Percentiles rank a stretch among this genome's conserved stretches.
phyloP scores from a whole-genome alignment of 2,888 invertebrate genomes.

The Hetaerina titia region DNA sequence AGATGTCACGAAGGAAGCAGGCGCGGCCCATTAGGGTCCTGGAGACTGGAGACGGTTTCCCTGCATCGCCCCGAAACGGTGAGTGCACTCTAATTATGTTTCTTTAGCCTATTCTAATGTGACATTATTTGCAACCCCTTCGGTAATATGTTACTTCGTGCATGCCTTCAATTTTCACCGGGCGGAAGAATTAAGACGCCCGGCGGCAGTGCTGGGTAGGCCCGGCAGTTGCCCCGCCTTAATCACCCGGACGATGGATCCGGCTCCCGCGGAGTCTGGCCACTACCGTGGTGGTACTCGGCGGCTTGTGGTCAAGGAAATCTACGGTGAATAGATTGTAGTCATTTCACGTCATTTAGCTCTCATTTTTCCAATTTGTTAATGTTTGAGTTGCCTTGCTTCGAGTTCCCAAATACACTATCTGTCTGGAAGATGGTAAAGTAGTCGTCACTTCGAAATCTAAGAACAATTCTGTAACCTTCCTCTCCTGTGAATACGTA shows the following conservation, averaged over 20 bases:
- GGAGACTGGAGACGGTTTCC: slow-evolving; percentile 78
- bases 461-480: neutral
- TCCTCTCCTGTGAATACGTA: neutral
- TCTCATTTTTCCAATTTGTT: no score
- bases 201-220: slow-evolving; percentile 5
- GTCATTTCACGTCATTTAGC: no score
- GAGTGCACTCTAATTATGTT: neutral
- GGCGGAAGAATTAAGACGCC: neutral
- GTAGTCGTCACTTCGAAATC: neutral
- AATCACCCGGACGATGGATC: neutral
- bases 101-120: neutral
- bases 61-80: slow-evolving; percentile 71
- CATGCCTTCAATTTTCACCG: neutral
- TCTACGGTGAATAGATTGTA: no score
- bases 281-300: neutral
- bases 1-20: slow-evolving; percentile 80
- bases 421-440: neutral
- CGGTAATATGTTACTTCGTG: neutral
- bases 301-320: no score
- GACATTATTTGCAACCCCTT: neutral
- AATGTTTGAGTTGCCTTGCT: no score
- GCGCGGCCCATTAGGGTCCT: slow-evolving; percentile 79
- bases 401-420: neutral
- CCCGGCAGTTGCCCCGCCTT: neutral
- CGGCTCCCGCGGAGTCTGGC: neutral